Conservation (phyloP, 2,113 vertebrate species). For the Tupaia tana region DNA sequence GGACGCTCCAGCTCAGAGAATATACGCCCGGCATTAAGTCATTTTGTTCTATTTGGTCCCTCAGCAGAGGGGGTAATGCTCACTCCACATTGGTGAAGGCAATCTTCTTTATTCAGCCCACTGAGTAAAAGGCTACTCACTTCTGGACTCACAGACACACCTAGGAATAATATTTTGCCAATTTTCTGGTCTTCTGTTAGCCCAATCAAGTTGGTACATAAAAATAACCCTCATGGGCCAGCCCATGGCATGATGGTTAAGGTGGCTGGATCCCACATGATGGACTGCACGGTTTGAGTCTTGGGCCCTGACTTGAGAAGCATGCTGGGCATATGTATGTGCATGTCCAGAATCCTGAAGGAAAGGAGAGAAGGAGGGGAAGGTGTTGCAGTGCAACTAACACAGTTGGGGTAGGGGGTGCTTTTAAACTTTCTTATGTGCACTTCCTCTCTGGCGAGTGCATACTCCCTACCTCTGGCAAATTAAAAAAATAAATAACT, state of each 20-base stretch:
- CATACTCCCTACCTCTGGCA: too few species aligned
- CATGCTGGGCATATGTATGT: too few species aligned
- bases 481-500: background rate
- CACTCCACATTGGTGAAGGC: background rate
- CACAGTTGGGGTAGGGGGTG: too few species aligned
- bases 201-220: background rate
- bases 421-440: too few species aligned
- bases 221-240: background rate
- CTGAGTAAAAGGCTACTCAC: background rate
- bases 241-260: too few species aligned
- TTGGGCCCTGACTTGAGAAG: too few species aligned
- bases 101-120: background rate
- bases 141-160: background rate
- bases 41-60: background rate
- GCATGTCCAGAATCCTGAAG: too few species aligned
- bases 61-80: background rate
- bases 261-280: too few species aligned
- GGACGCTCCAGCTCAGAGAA: background rate
- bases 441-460: too few species aligned
- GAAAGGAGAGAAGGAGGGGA: too few species aligned
- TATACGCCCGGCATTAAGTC: background rate
- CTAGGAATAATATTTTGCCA: background rate
- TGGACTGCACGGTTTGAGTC: too few species aligned
- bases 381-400: too few species aligned
- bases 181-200: background rate